Base-by-base conservation (phyloP, 1,140 invertebrate species). In the Scaptomyza hsui region DNA sequence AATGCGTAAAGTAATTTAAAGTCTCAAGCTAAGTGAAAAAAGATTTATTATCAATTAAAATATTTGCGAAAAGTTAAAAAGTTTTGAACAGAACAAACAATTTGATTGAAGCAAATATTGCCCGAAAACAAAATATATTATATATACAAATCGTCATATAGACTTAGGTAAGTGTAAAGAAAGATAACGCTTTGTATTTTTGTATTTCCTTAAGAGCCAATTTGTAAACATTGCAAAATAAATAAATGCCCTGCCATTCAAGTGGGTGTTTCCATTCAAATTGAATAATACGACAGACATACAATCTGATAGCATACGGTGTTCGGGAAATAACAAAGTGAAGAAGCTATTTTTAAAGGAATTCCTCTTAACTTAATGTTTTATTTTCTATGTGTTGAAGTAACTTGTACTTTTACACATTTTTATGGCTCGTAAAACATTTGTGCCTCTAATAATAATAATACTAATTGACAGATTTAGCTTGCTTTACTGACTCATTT, bases 61-160 rank as follows among this genome's bases (percentile, higher is more conserved):
- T 29, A 45, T 44, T 37, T 15, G 15, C 9, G 29, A 15, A n/a
- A 18, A 26, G 60, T 13, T 12, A 42, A 53, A 21, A 53, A 1
- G 24, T 5, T 7, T 24, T 39, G 53, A 26, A 39, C 39, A 42
- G 21, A 57, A 63, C 59, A 70, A 70, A 64, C 35, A 64, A 55
- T 35, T 64, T 55, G 67, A 64, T 56, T 70, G 62, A 71, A 45
- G 47, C 65, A 69, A 57, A 65, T 56, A 65, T 39, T 49, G 41
- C 16, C 3, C 13, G 21, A 29, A 26, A 53, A 37, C 3, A n/a
- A 56, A 15, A 49, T 49, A 42, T 3, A 42, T 26, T 45, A 62
- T 5, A 19, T 26, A 49, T 39, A 57, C 10, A 32, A 13, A 18
- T 35, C 37, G 3, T 15, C 37, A 19, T 18, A 51, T 10, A 44